These are phyloP conservation scores for Peromyscus eremicus DNA, from an alignment of 2,797 vertebrate genomes.

Conservation along the genomic window DNA sequence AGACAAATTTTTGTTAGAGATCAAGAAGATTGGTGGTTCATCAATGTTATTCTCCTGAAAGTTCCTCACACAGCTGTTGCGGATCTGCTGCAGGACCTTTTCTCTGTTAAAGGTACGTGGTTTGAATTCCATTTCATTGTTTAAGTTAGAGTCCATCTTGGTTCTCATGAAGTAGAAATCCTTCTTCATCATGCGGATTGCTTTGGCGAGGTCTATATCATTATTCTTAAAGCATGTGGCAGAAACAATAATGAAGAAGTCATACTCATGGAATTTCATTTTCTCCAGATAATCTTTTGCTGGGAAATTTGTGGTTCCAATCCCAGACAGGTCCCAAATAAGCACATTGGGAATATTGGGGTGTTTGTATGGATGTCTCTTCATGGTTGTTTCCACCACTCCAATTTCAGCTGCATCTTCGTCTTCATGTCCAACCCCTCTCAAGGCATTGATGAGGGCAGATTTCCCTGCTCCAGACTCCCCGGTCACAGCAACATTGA, in stretches of 20 bases:
- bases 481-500: constrained; percentile 33
- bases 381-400: neutral
- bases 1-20: constrained; percentile 71
- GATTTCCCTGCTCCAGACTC: constrained; percentile 8
- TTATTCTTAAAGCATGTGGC: constrained; percentile 81
- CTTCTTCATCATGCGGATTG: constrained; percentile 80
- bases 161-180: constrained; percentile 87
- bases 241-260: constrained; percentile 84
- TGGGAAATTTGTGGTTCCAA: constrained; percentile 81
- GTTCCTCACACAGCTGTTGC: constrained; percentile 33
- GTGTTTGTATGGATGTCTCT: constrained; percentile 71
- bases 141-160: constrained; percentile 84
- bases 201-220: constrained; percentile 81
- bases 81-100: constrained; percentile 63
- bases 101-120: constrained; percentile 44
- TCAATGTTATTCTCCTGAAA: neutral
- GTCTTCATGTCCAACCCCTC: neutral
- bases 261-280: constrained; percentile 84
- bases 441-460: constrained; percentile 35
- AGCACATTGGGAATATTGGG: constrained; percentile 68
- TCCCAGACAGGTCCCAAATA: constrained; percentile 85
- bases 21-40: constrained; percentile 77
- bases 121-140: neutral
- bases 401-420: neutral
- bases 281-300: constrained; percentile 82